Evolutionary conservation across 1,140 invertebrate species (phyloP), one percentile per base, ranked within the genome.

Genomic region (Elymnias hypermnestra): DNA sequence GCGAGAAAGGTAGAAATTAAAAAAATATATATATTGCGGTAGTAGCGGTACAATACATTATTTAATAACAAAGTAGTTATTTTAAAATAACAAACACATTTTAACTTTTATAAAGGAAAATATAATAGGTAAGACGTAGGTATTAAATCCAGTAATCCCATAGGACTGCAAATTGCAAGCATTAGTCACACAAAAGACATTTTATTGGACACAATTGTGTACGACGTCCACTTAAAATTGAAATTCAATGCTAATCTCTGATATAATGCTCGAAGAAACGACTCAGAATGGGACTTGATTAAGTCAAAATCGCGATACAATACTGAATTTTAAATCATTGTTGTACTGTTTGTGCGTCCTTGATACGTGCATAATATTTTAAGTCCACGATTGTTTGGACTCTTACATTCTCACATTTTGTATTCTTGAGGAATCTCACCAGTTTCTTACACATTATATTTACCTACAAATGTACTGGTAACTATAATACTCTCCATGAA

Each of bases 191-290:
- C 57, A 63, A 63, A 62, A 54, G 61, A 60, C 10, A 40, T 37
- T 57, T 61, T 61, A 58, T 55, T 61, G 51, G 46, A 36, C 39
- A 37, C 61, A 41, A 57, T 57, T 63, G 57, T 40, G 46, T 37
- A n/a, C 33, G 33, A 41, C 38, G 19, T 33, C 22, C 40, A 43
- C 40, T 44, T 51, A 44, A 64, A 56, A 61, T 61, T 61, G 55
- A 45, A 61, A 61, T 64, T 61, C 62, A 57, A 64, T 64, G 57
- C 51, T 57, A 55, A 61, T 57, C 48, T 42, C 23, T 43, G 42
- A 55, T 47, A 61, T 59, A 57, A 54, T 57, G 41, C 46, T 6
- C 38, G 14, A 42, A 44, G 46, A 53, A 51, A 53, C 47, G 28
- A 37, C 42, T 45, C 18, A 50, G 47, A 56, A 55, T 48, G 38